Base-by-base conservation (phyloP, 2,888 invertebrate genomes). In the Hyles lineata region DNA sequence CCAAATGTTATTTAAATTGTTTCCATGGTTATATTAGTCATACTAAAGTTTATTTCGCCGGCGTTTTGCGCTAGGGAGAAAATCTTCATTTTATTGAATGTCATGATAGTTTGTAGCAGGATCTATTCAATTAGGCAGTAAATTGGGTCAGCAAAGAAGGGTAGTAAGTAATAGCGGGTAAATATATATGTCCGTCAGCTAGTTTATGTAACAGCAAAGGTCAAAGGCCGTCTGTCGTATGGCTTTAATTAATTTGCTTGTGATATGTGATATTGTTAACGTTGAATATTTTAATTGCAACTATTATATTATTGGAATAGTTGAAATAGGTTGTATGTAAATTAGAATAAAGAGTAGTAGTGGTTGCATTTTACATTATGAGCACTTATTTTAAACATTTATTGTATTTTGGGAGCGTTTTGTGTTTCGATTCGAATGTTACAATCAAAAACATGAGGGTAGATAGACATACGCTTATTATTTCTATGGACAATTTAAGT, bases 71-170 rank as follows among this genome's bases (percentile, higher is more conserved):
- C 43, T 63, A 21, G 9, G 2, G 17, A 50, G 21, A 67, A 67
- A 67, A 43, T 50, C 78, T 78, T 76, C 77, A 75, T 74, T 74
- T 71, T 78, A 67, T 77, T 78, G 77, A 82, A 82, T 82, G 81
- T 71, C 77, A 73, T 50, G 52, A 79, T 32, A 58, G 77, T 78
- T 77, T 76, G 78, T 73, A 73, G 76, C 76, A 76, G 78, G 80
- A 78, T 78, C 75, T 78, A 82, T 81, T 82, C 77, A 82, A 83
- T 84, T 81, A 83, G 76, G 81, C 72, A 75, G 78, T 76, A 80
- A 83, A 81, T 80, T 78, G 78, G 81, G 82, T 82, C 79, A 80
- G 78, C 73, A 75, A 79, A 80, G 79, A 75, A 76, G 75, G 78
- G 78, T 79, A 78, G 76, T 78, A 77, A 72, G 76, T 80, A 74